These are phyloP conservation scores for Cotesia chilonis DNA, from an alignment of 1,140 invertebrate genomes.

Conservation along the genomic window DNA sequence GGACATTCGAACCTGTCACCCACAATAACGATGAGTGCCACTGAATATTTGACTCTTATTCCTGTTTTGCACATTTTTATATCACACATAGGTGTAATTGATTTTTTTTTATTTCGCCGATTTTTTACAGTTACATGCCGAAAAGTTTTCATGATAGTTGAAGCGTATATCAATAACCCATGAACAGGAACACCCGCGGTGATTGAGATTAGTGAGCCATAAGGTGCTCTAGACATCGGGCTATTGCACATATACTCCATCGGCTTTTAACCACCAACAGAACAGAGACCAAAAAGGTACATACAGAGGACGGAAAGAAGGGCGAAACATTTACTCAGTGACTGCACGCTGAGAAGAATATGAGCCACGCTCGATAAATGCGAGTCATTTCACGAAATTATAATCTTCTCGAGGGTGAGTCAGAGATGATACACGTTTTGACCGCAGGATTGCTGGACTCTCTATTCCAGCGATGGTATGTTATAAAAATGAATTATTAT, in stretches of 20 bases:
- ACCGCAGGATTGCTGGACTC: conserved; percentile 5
- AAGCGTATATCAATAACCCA: conserved; percentile 23
- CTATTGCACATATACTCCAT: conserved; percentile 22
- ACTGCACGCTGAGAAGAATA: conserved; percentile 34
- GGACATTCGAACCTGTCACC: conserved; percentile 19
- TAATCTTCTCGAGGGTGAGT: conserved; percentile 32
- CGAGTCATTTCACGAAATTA: conserved; percentile 32
- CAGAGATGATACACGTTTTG: conserved; percentile 26
- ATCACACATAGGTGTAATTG: background rate
- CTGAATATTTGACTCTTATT: background rate
- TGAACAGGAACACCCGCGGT: conserved; percentile 14
- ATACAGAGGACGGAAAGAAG: background rate
- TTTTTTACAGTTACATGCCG: conserved; percentile 1
- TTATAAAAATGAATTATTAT: conserved; percentile 17
- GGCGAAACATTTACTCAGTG: background rate
- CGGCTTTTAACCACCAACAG: conserved; percentile 12
- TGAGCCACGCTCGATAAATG: conserved; percentile 33
- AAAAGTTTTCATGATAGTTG: conserved; percentile 7
- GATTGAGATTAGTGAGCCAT: conserved; percentile 17
- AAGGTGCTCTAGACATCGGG: background rate
- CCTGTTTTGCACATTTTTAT: background rate
- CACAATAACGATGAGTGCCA: background rate
- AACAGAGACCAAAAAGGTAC: background rate
- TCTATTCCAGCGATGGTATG: background rate
- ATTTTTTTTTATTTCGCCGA: background rate